These are phyloP conservation scores for Nerophis ophidion DNA, from an alignment of 2,113 vertebrate genomes.

Conservation along the genomic window DNA sequence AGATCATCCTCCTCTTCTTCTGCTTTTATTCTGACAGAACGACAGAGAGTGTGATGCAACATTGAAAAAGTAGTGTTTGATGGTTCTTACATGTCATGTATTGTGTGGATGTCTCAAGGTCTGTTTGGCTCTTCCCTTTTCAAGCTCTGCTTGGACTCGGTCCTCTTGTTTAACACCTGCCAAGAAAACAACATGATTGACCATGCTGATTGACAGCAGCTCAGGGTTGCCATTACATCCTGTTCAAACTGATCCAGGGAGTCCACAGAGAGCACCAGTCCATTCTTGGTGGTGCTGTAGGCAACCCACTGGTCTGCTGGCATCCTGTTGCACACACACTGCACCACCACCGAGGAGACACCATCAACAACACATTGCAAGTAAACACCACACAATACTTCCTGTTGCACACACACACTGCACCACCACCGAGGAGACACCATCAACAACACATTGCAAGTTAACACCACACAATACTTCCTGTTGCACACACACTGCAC, in stretches of 20 bases:
- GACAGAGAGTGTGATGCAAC: conserved; percentile 32
- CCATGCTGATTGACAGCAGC: background rate
- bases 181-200: conserved; percentile 1
- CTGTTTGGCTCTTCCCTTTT: conserved; percentile 56
- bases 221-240: conserved; percentile 66
- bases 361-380: too few relatives aligned
- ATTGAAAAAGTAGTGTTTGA: background rate
- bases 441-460: too few relatives aligned
- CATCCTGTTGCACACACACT: too few relatives aligned
- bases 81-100: conserved; percentile 84
- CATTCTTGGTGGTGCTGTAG: too few relatives aligned
- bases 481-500: too few relatives aligned
- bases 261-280: conserved; percentile 55
- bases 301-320: too few relatives aligned
- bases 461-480: too few relatives aligned
- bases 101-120: conserved; percentile 66
- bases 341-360: too few relatives aligned
- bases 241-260: conserved; percentile 77
- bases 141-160: conserved; percentile 40
- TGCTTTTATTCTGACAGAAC: conserved; percentile 71
- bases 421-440: too few relatives aligned
- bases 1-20: conserved; percentile 83
- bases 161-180: conserved; percentile 75
- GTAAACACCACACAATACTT: too few relatives aligned
- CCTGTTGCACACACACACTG: too few relatives aligned